These are phyloP conservation scores for Zygothrica quintamaculata DNA, from an alignment of 2,888 invertebrate species.

Conservation along the genomic window DNA sequence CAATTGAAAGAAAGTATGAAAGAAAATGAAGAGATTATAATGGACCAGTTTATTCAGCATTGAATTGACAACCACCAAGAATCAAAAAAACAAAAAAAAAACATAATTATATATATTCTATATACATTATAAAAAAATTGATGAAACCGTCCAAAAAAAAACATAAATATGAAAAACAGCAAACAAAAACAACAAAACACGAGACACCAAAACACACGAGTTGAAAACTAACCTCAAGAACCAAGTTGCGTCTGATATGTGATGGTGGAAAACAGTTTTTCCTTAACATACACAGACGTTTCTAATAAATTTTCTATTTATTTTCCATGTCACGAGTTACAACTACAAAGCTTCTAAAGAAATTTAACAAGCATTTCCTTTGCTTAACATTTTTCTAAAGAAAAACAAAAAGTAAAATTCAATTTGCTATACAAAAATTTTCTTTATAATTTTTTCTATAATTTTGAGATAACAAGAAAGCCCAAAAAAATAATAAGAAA, in stretches of 20 bases:
- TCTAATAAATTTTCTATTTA: conserved; percentile 35
- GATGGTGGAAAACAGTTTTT: no score
- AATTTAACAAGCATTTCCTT: conserved; percentile 23
- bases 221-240: conserved; percentile 60
- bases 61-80: conserved; percentile 77
- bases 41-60: conserved; percentile 76
- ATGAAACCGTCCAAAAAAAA: conserved; percentile 73
- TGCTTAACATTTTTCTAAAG: conserved; percentile 20
- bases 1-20: conserved; percentile 40
- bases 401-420: conserved; percentile 28
- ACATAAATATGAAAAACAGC: conserved; percentile 30
- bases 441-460: no score
- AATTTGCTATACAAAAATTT: conserved; percentile 51
- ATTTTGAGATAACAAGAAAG: conserved; percentile 55
- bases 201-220: conserved; percentile 60
- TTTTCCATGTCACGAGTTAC: conserved; percentile 48
- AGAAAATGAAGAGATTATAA: conserved; percentile 43
- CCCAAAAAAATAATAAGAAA: conserved; percentile 37
- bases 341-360: conserved; percentile 55
- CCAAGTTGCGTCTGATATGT: no score
- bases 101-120: conserved; percentile 56
- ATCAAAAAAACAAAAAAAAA: conserved; percentile 33
- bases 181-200: conserved; percentile 49
- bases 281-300: conserved; percentile 18
- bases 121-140: conserved; percentile 66